These are phyloP conservation scores for Sebastes elongatus DNA, from an alignment of 2,797 vertebrate species.

Conservation along the genomic window DNA sequence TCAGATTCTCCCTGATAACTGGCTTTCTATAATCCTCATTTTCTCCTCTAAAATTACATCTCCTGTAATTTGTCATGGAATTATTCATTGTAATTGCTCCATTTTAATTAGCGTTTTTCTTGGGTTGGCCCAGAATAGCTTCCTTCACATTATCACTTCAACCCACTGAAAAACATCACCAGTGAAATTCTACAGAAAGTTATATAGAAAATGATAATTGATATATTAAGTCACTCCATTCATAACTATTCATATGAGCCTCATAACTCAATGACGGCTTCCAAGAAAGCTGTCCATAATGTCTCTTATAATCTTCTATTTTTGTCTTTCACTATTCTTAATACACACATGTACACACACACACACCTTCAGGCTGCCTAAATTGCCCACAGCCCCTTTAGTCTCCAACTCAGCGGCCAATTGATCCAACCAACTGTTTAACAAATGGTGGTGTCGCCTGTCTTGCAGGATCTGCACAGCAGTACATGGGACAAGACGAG, in stretches of 20 bases:
- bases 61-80: slow-evolving; percentile 23
- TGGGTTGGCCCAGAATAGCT: not conserved
- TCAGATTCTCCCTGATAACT: slow-evolving; percentile 24
- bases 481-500: slow-evolving; percentile 95
- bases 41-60: slow-evolving; percentile 9
- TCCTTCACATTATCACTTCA: not conserved
- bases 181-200: not conserved
- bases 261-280: not conserved
- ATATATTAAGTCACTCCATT: not conserved
- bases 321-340: not conserved
- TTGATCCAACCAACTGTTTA: slow-evolving; percentile 67
- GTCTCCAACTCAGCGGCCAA: slow-evolving; percentile 28
- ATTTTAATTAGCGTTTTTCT: slow-evolving; percentile 13
- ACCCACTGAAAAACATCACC: not conserved
- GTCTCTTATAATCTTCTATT: not conserved
- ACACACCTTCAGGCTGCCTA: not conserved
- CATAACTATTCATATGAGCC: not conserved
- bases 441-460: slow-evolving; percentile 73
- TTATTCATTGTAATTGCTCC: slow-evolving; percentile 14
- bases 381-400: slow-evolving; percentile 8
- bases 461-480: slow-evolving; percentile 91
- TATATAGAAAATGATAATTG: not conserved
- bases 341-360: not conserved
- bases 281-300: not conserved
- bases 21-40: slow-evolving; percentile 29